Evolutionary conservation across 92 coral and sea anemone species (phyloP).

Genomic region (Scolanthus callimorphus): DNA sequence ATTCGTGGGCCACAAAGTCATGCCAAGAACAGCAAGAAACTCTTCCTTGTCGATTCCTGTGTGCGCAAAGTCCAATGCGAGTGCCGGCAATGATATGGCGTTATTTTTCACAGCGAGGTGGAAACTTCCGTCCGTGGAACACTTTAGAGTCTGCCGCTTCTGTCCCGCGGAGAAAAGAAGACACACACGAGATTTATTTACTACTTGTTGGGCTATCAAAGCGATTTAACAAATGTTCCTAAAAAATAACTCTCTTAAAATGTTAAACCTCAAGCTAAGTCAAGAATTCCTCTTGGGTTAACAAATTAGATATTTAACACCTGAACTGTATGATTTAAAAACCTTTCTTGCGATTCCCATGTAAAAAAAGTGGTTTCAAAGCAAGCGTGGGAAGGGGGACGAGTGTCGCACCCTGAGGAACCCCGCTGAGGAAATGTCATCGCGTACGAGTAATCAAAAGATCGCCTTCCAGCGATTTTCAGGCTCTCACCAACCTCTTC

Average conservation of each 20-base stretch:
- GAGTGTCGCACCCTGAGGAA: background rate
- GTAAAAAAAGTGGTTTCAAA: background rate
- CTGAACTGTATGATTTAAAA: too few species aligned
- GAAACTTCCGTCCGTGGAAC: background rate
- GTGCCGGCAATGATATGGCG: too few species aligned
- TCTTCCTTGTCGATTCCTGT: too few species aligned
- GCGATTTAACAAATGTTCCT: conserved; percentile 27
- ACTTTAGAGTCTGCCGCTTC: background rate
- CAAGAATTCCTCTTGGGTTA: too few species aligned
- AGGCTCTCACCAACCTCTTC: conserved; percentile 41
- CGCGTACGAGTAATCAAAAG: conserved; percentile 9
- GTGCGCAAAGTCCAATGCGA: too few species aligned
- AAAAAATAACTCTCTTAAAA: background rate
- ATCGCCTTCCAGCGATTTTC: conserved; percentile 10
- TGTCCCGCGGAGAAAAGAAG: background rate
- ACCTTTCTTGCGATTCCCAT: too few species aligned
- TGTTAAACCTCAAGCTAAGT: conserved; percentile 9
- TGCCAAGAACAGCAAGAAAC: too few species aligned
- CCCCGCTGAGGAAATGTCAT: conserved; percentile 14
- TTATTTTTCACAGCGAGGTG: too few species aligned
- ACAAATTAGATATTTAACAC: too few species aligned
- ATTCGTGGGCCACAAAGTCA: too few species aligned
- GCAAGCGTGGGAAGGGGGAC: background rate
- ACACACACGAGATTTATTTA: background rate
- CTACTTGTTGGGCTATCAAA: background rate